Evolutionary conservation across 1,140 invertebrate species (phyloP).

Genomic region (Danaus melanippus): DNA sequence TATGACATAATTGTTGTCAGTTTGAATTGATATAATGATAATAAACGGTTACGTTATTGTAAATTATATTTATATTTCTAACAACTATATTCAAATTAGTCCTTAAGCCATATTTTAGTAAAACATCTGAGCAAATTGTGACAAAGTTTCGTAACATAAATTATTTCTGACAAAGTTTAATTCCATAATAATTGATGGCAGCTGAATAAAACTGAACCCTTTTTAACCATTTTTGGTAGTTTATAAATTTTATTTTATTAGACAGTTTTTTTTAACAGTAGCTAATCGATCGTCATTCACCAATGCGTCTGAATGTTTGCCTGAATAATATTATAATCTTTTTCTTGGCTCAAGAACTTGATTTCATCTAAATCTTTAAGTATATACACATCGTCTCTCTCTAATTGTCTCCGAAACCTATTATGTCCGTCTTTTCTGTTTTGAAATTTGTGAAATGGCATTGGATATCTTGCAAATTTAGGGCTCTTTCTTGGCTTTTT

Average conservation of each 20-base stretch:
- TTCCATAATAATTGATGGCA: neutral
- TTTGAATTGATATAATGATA: no score
- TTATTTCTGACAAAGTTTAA: neutral
- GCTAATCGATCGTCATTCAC: slow-evolving; percentile 19
- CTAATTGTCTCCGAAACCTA: slow-evolving; percentile 35
- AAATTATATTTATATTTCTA: no score
- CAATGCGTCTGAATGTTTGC: slow-evolving; percentile 48
- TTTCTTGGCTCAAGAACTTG: slow-evolving; percentile 37
- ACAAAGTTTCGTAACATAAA: no score
- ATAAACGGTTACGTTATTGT: no score
- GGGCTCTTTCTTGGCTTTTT: slow-evolving; percentile 36
- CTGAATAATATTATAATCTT: slow-evolving; percentile 41
- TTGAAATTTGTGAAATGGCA: slow-evolving; percentile 48
- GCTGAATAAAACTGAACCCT: no score
- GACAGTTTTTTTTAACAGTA: neutral
- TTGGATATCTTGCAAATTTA: slow-evolving; percentile 39
- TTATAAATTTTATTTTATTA: slow-evolving; percentile 4
- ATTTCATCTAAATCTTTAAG: slow-evolving; percentile 55
- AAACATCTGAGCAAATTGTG: no score
- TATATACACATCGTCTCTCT: slow-evolving; percentile 37
- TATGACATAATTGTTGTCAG: no score
- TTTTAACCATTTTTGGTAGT: neutral
- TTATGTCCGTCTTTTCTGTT: slow-evolving; percentile 23
- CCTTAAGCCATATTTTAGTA: neutral
- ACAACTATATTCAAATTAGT: neutral